Evolutionary conservation across 2,113 vertebrate genomes (phyloP).

Genomic region (Verasper variegatus): DNA sequence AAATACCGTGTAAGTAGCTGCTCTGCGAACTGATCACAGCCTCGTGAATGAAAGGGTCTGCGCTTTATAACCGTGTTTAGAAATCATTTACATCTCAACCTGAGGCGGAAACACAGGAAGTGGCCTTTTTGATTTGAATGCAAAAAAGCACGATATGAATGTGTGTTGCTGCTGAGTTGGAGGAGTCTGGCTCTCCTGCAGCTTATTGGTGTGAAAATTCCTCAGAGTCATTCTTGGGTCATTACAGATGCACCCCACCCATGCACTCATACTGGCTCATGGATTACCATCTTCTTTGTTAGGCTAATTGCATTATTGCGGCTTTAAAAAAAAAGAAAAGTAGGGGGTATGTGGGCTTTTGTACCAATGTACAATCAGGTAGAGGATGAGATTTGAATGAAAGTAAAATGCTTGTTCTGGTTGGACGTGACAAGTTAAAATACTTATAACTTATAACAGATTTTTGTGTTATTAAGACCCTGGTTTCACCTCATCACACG

Average conservation of each 20-base stretch:
- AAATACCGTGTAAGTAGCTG: constrained; percentile 2
- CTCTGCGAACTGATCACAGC: neutral
- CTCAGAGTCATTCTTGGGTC: constrained; percentile 70
- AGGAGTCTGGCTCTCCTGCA: constrained; percentile 58
- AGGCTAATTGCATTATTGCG: constrained; percentile 75
- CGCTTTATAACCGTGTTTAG: neutral
- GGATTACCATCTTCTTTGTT: constrained; percentile 79
- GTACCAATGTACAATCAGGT: constrained; percentile 53
- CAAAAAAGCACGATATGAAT: constrained; percentile 27
- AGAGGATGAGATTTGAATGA: constrained; percentile 44
- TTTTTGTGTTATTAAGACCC: too few relatives aligned
- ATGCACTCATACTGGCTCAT: constrained; percentile 58
- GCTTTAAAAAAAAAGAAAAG: constrained; percentile 29
- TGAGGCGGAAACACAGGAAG: constrained; percentile 6
- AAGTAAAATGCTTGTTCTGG: constrained; percentile 21
- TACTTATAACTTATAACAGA: too few relatives aligned
- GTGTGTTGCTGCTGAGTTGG: constrained; percentile 36
- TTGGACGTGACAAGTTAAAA: neutral
- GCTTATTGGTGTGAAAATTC: constrained; percentile 77
- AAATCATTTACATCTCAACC: neutral
- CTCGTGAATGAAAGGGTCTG: neutral
- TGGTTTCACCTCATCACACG: neutral
- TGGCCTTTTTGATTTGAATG: constrained; percentile 12
- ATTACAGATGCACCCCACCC: constrained; percentile 79
- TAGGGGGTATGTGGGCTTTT: constrained; percentile 34